phyloP scores from a whole-genome alignment of 2,888 invertebrate species.

The Hirudinaria manillensis region DNA sequence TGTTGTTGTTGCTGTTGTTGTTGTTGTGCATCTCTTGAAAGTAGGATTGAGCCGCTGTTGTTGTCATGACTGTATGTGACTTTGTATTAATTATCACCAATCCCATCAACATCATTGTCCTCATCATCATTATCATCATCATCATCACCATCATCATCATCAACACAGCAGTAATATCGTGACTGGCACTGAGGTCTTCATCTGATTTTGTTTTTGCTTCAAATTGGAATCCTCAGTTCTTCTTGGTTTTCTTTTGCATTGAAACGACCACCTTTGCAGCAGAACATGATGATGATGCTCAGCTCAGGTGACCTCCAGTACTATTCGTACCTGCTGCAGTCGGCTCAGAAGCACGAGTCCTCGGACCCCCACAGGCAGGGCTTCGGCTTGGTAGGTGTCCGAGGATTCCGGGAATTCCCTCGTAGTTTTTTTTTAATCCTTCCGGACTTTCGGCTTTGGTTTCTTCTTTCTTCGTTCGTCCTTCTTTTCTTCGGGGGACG shows the following conservation, averaged over 20 bases:
- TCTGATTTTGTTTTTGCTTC: not conserved
- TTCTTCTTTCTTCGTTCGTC: no score
- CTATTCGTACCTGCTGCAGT: conserved; percentile 37
- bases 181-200: no score
- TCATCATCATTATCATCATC: not conserved
- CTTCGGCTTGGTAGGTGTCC: conserved; percentile 29
- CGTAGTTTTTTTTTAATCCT: not conserved
- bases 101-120: not conserved
- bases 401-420: no score
- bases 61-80: not conserved
- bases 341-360: conserved; percentile 68
- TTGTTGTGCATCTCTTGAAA: no score
- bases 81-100: not conserved
- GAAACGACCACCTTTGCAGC: not conserved
- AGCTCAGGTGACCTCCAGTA: conserved; percentile 34
- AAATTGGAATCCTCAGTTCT: not conserved
- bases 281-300: not conserved
- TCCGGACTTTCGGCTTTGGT: not conserved
- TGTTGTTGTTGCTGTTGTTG: no score
- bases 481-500: no score
- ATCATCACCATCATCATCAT: not conserved
- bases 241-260: not conserved
- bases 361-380: conserved; percentile 69
- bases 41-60: no score
- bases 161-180: not conserved